A percentile compares a stretch with the other conserved stretches of the same genome.
These are phyloP conservation scores for Panopea generosa DNA, from an alignment of 2,888 invertebrate genomes.

Conservation along the genomic window DNA sequence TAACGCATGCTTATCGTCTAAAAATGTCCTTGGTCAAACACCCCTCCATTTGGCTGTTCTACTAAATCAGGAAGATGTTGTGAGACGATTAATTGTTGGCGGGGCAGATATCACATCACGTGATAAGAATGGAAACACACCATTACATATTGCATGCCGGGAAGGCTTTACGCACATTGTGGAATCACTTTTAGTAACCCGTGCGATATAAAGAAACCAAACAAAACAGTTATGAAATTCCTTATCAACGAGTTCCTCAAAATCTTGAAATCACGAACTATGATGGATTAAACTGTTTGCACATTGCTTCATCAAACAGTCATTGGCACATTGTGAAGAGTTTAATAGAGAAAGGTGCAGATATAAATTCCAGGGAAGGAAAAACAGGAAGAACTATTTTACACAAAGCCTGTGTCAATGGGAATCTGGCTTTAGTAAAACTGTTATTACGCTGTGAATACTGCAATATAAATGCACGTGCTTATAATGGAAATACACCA, in stretches of 20 bases:
- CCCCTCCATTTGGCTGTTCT: constrained; percentile 19
- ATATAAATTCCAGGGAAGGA: not conserved
- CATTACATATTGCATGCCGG: constrained; percentile 16
- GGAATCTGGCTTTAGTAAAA: not conserved
- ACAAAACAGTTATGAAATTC: too few species aligned
- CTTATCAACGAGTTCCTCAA: not conserved
- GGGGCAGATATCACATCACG: constrained; percentile 15
- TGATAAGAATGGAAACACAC: constrained; percentile 12
- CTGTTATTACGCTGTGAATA: not conserved
- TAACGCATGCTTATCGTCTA: not conserved
- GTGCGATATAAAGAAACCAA: not conserved
- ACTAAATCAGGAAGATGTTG: constrained; percentile 10
- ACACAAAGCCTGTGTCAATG: not conserved
- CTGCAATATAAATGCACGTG: constrained; percentile 25
- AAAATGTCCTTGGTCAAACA: constrained; percentile 7
- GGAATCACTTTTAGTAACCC: not conserved
- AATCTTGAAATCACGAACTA: constrained; percentile 34
- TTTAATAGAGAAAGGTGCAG: not conserved
- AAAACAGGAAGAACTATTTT: not conserved
- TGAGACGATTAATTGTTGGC: too few species aligned
- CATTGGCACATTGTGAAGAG: not conserved
- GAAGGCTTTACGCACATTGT: not conserved
- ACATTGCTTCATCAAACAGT: not conserved
- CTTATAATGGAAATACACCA: constrained; percentile 30
- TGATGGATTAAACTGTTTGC: constrained; percentile 19